Evolutionary conservation across 2,113 vertebrate genomes (phyloP), one percentile per base, ranked within the genome.

Genomic region (Mesembrinibis cayennensis): DNA sequence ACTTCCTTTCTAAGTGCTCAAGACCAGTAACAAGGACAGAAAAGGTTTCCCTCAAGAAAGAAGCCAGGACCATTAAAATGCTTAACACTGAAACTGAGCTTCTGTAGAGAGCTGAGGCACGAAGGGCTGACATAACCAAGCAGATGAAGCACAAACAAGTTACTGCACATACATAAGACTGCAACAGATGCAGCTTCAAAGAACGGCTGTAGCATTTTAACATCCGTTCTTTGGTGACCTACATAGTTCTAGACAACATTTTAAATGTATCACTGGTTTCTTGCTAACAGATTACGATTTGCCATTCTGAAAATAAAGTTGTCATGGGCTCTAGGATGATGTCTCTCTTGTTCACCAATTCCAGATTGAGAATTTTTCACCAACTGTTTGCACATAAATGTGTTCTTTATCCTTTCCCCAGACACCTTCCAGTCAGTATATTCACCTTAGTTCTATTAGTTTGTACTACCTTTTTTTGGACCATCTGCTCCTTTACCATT

Each of bases 121-220:
- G 5, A 84, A 78, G 80, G 21, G 34, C 20, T 42, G 44, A 67
- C 34, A 47, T 45, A 82, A 45, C n/a, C 32, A 77, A 52, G 77
- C 17, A 78, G 55, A 55, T 52, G 18, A 97, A 96, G 40, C 38
- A 88, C 19, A 92, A 95, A 79, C 38, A 93, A 79, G 78, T 73
- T 82, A 94, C 14, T 95, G 96, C 72, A 53, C 38, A 62, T 4
- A 71, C 6, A 2, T 29, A 56, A 70, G 55, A 77, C 58, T 73
- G 70, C 72, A 87, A 85, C 36, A 88, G 65, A 94, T 90, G 47
- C 32, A 69, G 72, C 59, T 89, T 69, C 45, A 58, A 94, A 82
- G 71, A 95, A 78, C 0, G 0, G 61, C 30, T 70, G 29, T 13
- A 61, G n/a, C 69, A 63, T 44, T 89, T 76, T n/a, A 84, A 63